A percentile compares a stretch with the other conserved stretches of the same genome.
These are phyloP conservation scores for Mus caroli DNA, from an alignment of 2,797 vertebrate genomes.

Conservation along the genomic window DNA sequence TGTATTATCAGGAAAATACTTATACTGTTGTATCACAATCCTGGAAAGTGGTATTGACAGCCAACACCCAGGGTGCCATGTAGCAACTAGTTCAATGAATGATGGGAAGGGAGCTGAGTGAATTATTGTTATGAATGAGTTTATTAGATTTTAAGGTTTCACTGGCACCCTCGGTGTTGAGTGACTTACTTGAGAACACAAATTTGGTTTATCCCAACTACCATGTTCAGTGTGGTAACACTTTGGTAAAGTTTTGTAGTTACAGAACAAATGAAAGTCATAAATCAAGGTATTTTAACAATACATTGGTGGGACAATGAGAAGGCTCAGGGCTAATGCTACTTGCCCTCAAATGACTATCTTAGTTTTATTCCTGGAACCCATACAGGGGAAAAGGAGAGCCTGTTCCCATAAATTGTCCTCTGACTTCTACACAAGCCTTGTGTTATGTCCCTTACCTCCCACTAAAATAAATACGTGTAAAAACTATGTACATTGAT, in stretches of 20 bases:
- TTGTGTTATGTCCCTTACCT: background rate
- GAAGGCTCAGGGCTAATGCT: background rate
- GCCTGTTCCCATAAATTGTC: background rate
- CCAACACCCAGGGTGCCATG: background rate
- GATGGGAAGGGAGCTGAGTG: too few relatives aligned
- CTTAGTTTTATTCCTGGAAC: too few relatives aligned
- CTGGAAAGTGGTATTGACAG: background rate
- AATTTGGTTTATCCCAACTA: background rate
- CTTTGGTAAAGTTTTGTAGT: background rate
- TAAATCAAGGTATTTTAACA: background rate
- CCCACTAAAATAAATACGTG: background rate
- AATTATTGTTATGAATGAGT: background rate
- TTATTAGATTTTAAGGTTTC: background rate
- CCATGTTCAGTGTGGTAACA: background rate
- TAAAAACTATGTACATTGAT: background rate
- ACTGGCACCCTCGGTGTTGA: background rate
- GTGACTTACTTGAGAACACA: background rate
- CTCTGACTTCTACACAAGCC: background rate
- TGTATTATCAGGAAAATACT: background rate
- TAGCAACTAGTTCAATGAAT: background rate
- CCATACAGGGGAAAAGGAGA: background rate
- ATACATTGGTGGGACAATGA: background rate
- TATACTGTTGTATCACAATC: background rate
- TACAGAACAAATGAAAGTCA: background rate
- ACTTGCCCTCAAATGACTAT: too few relatives aligned